Base-by-base conservation (phyloP, 2,113 vertebrate genomes). In the Gallinago jamesoni region DNA sequence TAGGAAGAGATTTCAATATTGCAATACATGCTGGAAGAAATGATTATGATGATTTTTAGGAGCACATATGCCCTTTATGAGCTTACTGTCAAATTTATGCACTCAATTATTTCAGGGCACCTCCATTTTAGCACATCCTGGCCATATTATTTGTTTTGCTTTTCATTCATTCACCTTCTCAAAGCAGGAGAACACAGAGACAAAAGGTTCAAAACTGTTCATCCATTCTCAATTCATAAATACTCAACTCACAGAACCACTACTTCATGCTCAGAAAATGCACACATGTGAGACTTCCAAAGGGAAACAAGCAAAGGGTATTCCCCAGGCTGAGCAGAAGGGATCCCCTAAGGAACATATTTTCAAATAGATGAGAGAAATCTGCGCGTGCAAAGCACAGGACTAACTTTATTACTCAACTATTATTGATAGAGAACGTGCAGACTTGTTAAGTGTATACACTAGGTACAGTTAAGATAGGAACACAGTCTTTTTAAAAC, bases 401-500 rank as follows among this genome's bases (percentile, higher is more conserved):
- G 60, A 24, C 25, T 81, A 43, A 56, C 30, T 52, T 7, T 57
- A 66, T 69, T 85, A 63, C 41, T 77, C 33, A 87, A 14, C 6
- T 37, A 18, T 1, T 76, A 17, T 19, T 1, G 1, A 30, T 6
- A 64, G 11, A 64, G n/a, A 74, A 41, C 4, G 47, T 0, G 0
- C 20, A 82, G 64, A 68, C 18, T 47, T n/a, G 1, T 27, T 18
- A 76, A 48, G 14, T 20, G 8, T 28, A 18, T 30, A 39, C 2
- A 13, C 7, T 63, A 63, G 28, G 12, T 28, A 53, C 4, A 39
- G 10, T 20, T 20, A 57, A 52, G 25, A 84, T n/a, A 77, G 2
- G 4, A 90, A 73, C 12, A 63, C 9, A 17, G 8, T 23, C 12
- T 43, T 84, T 77, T 77, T 37, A 67, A 86, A 73, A 35, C 7